phyloP scores from a whole-genome alignment of 92 coral and sea anemone genomes.

The Galaxea fascicularis region DNA sequence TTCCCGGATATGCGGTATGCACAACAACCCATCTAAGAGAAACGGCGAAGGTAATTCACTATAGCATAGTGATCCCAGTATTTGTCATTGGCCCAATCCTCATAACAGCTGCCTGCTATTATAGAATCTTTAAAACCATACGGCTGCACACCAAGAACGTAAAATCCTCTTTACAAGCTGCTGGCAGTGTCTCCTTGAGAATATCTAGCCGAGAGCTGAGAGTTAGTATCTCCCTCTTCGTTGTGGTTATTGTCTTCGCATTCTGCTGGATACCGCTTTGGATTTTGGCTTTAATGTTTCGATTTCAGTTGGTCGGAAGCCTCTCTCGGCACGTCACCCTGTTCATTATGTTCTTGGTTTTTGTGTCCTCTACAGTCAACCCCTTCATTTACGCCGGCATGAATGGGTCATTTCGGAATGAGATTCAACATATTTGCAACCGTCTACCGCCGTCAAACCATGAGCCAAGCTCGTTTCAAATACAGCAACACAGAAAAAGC shows the following conservation, averaged over 20 bases:
- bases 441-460: background rate
- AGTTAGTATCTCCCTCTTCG: constrained; percentile 41
- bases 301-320: constrained; percentile 26
- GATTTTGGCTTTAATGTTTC: constrained; percentile 40
- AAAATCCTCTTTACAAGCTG: constrained; percentile 27
- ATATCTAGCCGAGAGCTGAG: constrained; percentile 34
- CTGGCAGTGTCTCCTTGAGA: background rate
- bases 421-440: constrained; percentile 1
- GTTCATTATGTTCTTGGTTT: constrained; percentile 36
- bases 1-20: constrained; percentile 48
- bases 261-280: constrained; percentile 49
- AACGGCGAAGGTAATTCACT: constrained; percentile 33
- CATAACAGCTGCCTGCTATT: constrained; percentile 25
- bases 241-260: constrained; percentile 45
- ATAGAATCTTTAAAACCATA: constrained; percentile 36
- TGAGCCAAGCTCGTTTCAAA: background rate
- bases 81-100: constrained; percentile 39
- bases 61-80: constrained; percentile 19
- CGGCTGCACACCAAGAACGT: constrained; percentile 28
- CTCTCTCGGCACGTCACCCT: constrained; percentile 28
- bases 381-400: constrained; percentile 53
- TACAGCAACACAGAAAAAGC: background rate
- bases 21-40: constrained; percentile 42
- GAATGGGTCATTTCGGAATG: constrained; percentile 39
- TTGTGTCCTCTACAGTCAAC: constrained; percentile 38